A percentile compares a stretch with the other conserved stretches of the same genome.
Evolutionary conservation across 2,797 vertebrate species (phyloP).

Genomic region (Pipistrellus nathusii): DNA sequence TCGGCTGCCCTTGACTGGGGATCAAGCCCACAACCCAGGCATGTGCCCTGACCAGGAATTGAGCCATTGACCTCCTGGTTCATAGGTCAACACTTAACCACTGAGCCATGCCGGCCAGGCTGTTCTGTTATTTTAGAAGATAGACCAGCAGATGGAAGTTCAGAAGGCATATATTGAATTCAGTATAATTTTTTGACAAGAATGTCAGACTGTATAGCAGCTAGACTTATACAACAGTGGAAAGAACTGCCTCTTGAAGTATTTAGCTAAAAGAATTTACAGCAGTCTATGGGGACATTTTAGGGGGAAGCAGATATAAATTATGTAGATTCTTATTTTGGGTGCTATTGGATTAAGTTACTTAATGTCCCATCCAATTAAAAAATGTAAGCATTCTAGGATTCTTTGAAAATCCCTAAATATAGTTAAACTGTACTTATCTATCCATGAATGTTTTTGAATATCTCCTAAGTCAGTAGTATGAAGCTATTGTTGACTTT

Average conservation of each 20-base stretch:
- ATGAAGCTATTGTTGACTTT: slow-evolving; percentile 65
- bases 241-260: slow-evolving; percentile 6
- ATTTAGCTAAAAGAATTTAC: slow-evolving; percentile 3
- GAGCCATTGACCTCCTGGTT: too few species aligned
- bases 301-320: neutral
- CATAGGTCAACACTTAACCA: too few species aligned
- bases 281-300: slow-evolving; percentile 24
- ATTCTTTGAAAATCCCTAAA: slow-evolving; percentile 57
- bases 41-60: too few species aligned
- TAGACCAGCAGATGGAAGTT: slow-evolving; percentile 21
- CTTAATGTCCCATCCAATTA: slow-evolving; percentile 53
- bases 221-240: neutral
- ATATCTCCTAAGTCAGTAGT: slow-evolving; percentile 64
- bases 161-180: neutral
- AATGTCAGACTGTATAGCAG: neutral
- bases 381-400: slow-evolving; percentile 61
- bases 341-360: slow-evolving; percentile 38
- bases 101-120: too few species aligned
- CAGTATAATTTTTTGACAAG: slow-evolving; percentile 45
- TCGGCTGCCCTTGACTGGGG: too few species aligned
- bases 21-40: too few species aligned
- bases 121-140: slow-evolving; percentile 35
- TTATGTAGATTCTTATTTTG: slow-evolving; percentile 49
- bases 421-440: slow-evolving; percentile 64
- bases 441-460: slow-evolving; percentile 54